Conservation (phyloP, 2,888 invertebrate species). For the Agonopterix arenella region DNA sequence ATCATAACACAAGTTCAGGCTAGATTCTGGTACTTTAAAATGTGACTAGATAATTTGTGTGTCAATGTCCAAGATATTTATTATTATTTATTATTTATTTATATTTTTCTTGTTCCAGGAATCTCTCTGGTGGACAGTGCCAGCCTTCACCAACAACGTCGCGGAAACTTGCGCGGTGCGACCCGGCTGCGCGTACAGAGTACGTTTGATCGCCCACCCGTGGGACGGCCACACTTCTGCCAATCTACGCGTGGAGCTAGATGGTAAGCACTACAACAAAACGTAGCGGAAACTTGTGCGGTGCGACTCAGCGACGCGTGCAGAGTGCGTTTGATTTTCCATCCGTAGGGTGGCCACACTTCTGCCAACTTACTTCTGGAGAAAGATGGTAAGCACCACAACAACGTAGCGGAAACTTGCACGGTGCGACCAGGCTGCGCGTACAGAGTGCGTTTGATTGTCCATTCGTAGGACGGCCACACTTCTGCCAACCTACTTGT, state of each 20-base stretch:
- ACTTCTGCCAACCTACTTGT: too few relatives aligned
- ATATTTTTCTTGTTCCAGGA: constrained; percentile 23
- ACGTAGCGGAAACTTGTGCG: constrained; percentile 48
- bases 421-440: too few relatives aligned
- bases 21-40: too few relatives aligned
- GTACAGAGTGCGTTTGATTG: background rate
- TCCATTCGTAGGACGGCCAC: too few relatives aligned
- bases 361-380: constrained; percentile 38
- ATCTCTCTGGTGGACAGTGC: constrained; percentile 46
- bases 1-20: too few relatives aligned
- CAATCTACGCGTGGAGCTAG: constrained; percentile 36
- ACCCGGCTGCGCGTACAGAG: constrained; percentile 55
- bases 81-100: too few relatives aligned
- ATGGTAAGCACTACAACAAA: constrained; percentile 36
- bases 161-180: constrained; percentile 52
- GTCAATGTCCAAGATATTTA: too few relatives aligned
- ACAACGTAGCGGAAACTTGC: constrained; percentile 44
- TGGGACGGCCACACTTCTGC: constrained; percentile 58
- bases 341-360: constrained; percentile 62
- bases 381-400: constrained; percentile 43
- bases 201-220: constrained; percentile 50
- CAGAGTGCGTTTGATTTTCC: constrained; percentile 42
- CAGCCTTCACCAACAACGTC: constrained; percentile 27
- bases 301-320: constrained; percentile 59
- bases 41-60: too few relatives aligned